Evolutionary conservation across 1,140 invertebrate species (phyloP).

Genomic region (Delia radicum): DNA sequence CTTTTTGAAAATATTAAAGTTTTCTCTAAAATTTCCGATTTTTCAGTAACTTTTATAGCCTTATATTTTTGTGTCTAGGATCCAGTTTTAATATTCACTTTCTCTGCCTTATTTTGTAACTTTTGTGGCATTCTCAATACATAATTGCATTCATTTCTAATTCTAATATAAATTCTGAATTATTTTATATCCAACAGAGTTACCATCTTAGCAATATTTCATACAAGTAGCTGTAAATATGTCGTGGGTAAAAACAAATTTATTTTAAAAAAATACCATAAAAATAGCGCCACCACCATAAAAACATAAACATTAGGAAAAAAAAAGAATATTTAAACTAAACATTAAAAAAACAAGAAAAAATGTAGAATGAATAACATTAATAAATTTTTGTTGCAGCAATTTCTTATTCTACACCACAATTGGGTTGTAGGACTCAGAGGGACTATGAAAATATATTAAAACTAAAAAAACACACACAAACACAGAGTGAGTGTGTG

Average conservation of each 20-base stretch:
- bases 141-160: too few species aligned
- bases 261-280: background rate
- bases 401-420: background rate
- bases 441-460: background rate
- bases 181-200: background rate
- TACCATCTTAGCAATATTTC: background rate
- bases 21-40: too few species aligned
- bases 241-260: too few species aligned
- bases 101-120: too few species aligned
- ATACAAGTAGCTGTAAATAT: too few species aligned
- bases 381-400: background rate
- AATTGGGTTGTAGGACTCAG: background rate
- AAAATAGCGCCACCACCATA: slow-evolving; percentile 7
- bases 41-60: too few species aligned
- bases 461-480: too few species aligned
- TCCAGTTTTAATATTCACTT: too few species aligned
- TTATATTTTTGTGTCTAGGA: too few species aligned
- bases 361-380: slow-evolving; percentile 10
- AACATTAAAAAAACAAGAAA: background rate
- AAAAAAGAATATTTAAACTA: background rate
- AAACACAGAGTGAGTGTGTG: background rate
- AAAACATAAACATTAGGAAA: slow-evolving; percentile 9
- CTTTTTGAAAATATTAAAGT: too few species aligned
- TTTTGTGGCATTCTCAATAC: too few species aligned
- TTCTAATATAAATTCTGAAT: too few species aligned